Evolutionary conservation across 2,113 vertebrate genomes (phyloP), one percentile per base, ranked within the genome.

Genomic region (Cranoglanis bouderius): DNA sequence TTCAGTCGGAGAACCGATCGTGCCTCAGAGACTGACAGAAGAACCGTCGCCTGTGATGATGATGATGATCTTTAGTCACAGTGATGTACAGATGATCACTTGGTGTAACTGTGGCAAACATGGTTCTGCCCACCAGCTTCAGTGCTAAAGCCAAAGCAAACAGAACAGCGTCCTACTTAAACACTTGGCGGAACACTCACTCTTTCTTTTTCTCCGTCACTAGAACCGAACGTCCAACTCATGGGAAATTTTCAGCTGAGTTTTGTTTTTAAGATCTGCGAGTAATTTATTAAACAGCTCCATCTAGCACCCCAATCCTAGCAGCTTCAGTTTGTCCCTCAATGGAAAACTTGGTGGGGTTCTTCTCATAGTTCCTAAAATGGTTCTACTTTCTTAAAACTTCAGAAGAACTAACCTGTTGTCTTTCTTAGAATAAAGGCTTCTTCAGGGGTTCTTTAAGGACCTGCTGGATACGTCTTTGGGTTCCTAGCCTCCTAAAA

Each of bases 71-170:
- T 40, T 43, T 5, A 14, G 35, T 59, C 55, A n/a, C 18, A 83
- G 2, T 6, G 12, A 38, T 59, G 32, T 82, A 21, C 12, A 82
- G 24, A 35, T 57, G 32, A 55, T 57, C 51, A 24, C 18, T 53
- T 32, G 77, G 26, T 53, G 29, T n/a, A 51, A 78, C 4, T n/a
- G 13, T 0, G 46, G 43, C 26, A 16, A 80, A n/a, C 14, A 26
- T 16, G 16, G n/a, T 82, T 57, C 80, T 75, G 19, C 32, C 7
- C 14, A 57, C 19, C 32, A 55, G 29, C 21, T 51, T 40, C 67
- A 38, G 49, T 19, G 13, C 26, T 43, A 43, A 55, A n/a, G 67
- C 85, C 85, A 75, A 86, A 57, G 51, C 67, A 75, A 86, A 86
- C 51, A 86, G 51, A 72, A 72, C 2, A 0, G 1, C 5, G 12